These are phyloP conservation scores for Trialeurodes vaporariorum DNA, from an alignment of 1,140 invertebrate genomes.

Conservation along the genomic window DNA sequence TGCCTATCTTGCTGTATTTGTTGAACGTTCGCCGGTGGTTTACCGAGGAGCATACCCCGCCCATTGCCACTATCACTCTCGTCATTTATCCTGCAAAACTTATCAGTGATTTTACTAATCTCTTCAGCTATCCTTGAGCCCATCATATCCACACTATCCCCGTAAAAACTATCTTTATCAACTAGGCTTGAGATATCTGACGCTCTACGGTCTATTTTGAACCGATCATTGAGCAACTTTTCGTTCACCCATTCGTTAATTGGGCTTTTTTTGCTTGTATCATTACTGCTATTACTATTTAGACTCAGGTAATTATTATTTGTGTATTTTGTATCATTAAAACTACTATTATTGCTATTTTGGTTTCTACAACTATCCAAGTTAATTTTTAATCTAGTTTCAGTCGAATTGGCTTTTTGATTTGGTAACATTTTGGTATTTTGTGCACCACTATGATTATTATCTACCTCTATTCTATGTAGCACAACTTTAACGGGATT, in stretches of 20 bases:
- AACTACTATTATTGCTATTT: not conserved
- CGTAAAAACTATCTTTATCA: conserved; percentile 32
- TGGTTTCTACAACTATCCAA: not conserved
- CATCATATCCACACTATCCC: conserved; percentile 41
- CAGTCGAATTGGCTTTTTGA: no score
- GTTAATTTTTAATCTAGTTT: not conserved
- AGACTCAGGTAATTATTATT: no score
- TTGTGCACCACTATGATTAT: no score
- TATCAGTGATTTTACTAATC: conserved; percentile 64
- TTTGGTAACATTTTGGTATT: no score
- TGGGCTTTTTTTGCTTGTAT: not conserved
- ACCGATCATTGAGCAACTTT: not conserved
- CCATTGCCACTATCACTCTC: not conserved
- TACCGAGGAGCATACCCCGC: not conserved
- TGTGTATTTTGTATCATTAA: not conserved
- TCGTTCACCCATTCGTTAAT: not conserved
- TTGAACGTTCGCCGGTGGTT: not conserved
- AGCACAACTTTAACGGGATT: not conserved
- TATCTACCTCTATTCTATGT: not conserved
- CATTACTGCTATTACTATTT: not conserved
- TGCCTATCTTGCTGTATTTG: conserved; percentile 20
- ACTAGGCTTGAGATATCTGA: conserved; percentile 51
- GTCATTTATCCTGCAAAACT: conserved; percentile 38
- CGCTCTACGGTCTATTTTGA: conserved; percentile 49
- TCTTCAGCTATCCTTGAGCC: conserved; percentile 45